Evolutionary conservation across 2,888 invertebrate species (phyloP), one percentile per base, ranked within the genome.

Genomic region (Dicycla oo): DNA sequence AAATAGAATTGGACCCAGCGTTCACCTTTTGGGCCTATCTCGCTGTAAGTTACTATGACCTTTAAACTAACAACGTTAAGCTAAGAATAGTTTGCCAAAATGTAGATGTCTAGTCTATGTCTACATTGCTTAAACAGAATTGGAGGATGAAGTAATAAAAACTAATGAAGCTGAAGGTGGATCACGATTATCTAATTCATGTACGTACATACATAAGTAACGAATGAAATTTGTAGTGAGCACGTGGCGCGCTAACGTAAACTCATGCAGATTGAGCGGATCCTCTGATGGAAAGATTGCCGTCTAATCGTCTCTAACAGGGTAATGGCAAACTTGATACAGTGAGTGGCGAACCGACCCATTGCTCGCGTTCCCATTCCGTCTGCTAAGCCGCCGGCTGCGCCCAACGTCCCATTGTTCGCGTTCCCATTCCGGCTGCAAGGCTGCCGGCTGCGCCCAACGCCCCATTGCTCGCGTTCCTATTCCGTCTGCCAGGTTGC

Each of bases 1-100:
- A 96, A 49, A 94, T 97, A 30, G 97, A 97, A 87, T 93, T 97
- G 75, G 97, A 98, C 87, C 96, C 97, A 23, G 90, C 93, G 2
- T 92, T 97, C 69, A 98, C 98, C 0, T 98, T 98, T 90, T 98
- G 98, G 97, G 88, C 97, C 1, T 98, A 98, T 89, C 95, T 97
- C 47, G 96, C 94, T 58, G 97, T 97, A 80, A 95, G 97, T 91
- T 58, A 61, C 70, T 45, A 8, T 75, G 61, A 78, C 57, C 53
- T 57, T 69, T 69, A 63, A 51, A 68, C 30, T 47, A 60, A 40
- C 20, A 61, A 23, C 47, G 26, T 53, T 51, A 34, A 47, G 67
- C 26, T 40, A n/a, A 49, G 40, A 73, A 23, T 58, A 73, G 47
- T 56, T 62, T 69, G 13, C 11, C 47, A 62, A 60, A 64, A 67